Conservation (phyloP, 2,797 vertebrate genomes). For the Smutsia gigantea region DNA sequence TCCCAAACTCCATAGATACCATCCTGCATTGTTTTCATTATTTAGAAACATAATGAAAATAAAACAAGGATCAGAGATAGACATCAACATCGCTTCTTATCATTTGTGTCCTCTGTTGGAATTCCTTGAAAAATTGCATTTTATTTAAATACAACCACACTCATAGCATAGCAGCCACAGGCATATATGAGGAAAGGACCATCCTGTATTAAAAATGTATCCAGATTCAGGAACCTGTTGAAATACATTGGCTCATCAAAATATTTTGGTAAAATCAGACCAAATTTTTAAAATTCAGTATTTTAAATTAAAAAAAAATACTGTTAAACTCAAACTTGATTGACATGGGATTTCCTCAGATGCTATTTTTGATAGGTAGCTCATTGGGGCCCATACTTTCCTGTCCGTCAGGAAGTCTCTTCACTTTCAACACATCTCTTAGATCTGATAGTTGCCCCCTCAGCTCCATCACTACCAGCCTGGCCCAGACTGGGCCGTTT, state of each 20-base stretch:
- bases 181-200: not conserved
- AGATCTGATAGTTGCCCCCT: not conserved
- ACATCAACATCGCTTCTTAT: not conserved
- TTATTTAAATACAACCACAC: not conserved
- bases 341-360: not conserved
- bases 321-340: not conserved
- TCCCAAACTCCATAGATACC: not conserved
- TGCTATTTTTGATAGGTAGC: not conserved
- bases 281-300: not conserved
- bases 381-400: not conserved
- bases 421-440: not conserved
- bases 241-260: conserved; percentile 21
- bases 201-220: not conserved
- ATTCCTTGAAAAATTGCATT: not conserved
- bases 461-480: no score
- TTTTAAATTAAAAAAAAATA: not conserved
- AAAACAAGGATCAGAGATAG: not conserved
- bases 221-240: not conserved
- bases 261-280: not conserved
- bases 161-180: not conserved
- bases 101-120: not conserved
- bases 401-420: not conserved
- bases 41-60: conserved; percentile 2
- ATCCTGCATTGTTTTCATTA: not conserved
- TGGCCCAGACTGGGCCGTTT: not conserved